Evolutionary conservation across 2,113 vertebrate species (phyloP), one percentile per base, ranked within the genome.

Genomic region (Tautogolabrus adspersus): DNA sequence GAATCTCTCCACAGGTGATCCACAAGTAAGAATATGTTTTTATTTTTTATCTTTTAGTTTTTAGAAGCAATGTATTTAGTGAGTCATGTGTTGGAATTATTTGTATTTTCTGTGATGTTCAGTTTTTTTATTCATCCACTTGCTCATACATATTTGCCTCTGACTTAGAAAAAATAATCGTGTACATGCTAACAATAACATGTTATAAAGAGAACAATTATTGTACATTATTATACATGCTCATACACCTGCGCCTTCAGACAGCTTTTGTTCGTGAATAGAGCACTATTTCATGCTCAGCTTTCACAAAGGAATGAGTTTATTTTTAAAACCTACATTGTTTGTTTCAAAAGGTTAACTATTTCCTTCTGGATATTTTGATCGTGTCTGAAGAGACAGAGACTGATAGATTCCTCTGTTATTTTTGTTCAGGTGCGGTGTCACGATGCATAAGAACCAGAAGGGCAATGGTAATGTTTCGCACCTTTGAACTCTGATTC

Each of bases 361-460:
- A 37, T 64, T 68, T 68, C 38, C 55, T 18, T 52, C 4, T 55
- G 23, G 51, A 38, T 70, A 37, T 67, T 58, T 68, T 30, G 1
- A 64, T 34, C 15, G 11, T 54, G 49, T 54, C 56, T n/a, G 8
- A 54, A 10, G 6, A 6, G n/a, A 34, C 19, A 19, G 6, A 12
- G 8, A 58, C 37, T 59, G 46, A 72, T 16, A 8, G 5, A 21
- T 26, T 21, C 16, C 18, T 68, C 0, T 78, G n/a, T 81, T 83
- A 3, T 72, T 81, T 78, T 66, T 70, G 10, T 77, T 38, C 26
- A 84, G 85, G 75, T 77, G 66, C 22, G 61, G 58, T 26, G 61
- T 77, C 81, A 86, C 44, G 13, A 93, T 93, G 92, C n/a, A 10
- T 5, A 88, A 57, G 63, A 22, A 0, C 58, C 75, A 78, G 40